Conservation (phyloP, 2,797 vertebrate genomes). For the Acipenser ruthenus region DNA sequence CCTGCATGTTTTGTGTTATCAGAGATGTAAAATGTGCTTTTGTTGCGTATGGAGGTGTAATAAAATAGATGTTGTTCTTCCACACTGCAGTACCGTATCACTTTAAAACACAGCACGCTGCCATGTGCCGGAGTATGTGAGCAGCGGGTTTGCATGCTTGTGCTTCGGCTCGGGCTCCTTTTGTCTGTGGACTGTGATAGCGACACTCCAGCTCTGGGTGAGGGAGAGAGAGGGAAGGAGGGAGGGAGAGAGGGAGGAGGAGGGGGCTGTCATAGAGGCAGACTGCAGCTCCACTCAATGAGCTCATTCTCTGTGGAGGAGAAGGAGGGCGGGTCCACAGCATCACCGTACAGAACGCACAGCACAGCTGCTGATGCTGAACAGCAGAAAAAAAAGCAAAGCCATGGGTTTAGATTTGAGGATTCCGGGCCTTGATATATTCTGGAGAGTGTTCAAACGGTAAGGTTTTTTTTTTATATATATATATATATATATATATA, state of each 20-base stretch:
- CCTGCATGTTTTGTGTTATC: not conserved
- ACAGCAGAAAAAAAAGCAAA: constrained; percentile 28
- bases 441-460: constrained; percentile 47
- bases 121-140: too few relatives aligned
- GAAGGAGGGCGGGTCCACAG: constrained; percentile 62
- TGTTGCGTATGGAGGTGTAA: not conserved
- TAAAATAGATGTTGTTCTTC: not conserved
- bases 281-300: constrained; percentile 34
- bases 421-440: constrained; percentile 37
- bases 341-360: constrained; percentile 59
- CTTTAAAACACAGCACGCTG: too few relatives aligned
- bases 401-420: constrained; percentile 55
- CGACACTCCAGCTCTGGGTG: constrained; percentile 15
- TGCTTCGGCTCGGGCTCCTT: constrained; percentile 15
- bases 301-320: constrained; percentile 52
- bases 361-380: constrained; percentile 74
- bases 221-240: not conserved
- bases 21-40: not conserved
- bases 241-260: constrained; percentile 26
- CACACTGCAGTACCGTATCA: not conserved
- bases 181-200: constrained; percentile 9
- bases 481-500: too few relatives aligned
- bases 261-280: constrained; percentile 24
- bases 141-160: not conserved
- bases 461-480: too few relatives aligned